Base-by-base conservation (phyloP, 2,113 vertebrate genomes). In the Cairina moschata region DNA sequence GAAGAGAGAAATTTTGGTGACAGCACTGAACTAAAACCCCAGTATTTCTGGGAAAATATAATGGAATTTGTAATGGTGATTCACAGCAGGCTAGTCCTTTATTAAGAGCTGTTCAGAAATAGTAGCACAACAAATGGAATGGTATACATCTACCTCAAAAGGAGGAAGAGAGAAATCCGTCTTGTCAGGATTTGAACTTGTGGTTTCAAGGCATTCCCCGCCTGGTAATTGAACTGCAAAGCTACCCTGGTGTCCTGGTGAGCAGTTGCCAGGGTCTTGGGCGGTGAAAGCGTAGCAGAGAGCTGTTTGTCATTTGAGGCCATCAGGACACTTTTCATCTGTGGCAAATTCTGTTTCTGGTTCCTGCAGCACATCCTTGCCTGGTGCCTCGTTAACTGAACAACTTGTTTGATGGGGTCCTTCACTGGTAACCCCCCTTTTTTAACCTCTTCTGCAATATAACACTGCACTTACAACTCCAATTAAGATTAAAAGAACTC, bases 311-410 rank as follows among this genome's bases (percentile, higher is more conserved):
- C 59, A 42, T 81, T 86, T 91, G 72, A 67, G 75, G 55, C 72
- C 63, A 59, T 86, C 31, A 50, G 75, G 67, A 56, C 25, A 34
- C 82, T 86, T 93, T 59, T 94, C 56, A 93, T 95, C 65, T 86
- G 60, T 48, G 54, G 32, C 56, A 86, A 72, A 93, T 65, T 83
- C 63, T 80, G 60, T 50, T 93, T 75, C 55, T 75, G 38, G 60
- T 71, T 88, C 55, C 75, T 88, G 46, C 22, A 78, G 65, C 29
- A 60, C 25, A 52, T 71, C 34, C 34, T 85, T 88, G 65, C 23
- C 83, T 1, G 0, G 32, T 68, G 52, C 79, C 85, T 96, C 0
- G 0, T 96, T 94, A 96, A 65, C 52, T 59, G 59, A 94, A 75
- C 28, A 63, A 25, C 56, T 90, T 90, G 40, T 71, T 88, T 6